Evolutionary conservation across 1,140 invertebrate species (phyloP).

Genomic region (Eupeodes corollae): DNA sequence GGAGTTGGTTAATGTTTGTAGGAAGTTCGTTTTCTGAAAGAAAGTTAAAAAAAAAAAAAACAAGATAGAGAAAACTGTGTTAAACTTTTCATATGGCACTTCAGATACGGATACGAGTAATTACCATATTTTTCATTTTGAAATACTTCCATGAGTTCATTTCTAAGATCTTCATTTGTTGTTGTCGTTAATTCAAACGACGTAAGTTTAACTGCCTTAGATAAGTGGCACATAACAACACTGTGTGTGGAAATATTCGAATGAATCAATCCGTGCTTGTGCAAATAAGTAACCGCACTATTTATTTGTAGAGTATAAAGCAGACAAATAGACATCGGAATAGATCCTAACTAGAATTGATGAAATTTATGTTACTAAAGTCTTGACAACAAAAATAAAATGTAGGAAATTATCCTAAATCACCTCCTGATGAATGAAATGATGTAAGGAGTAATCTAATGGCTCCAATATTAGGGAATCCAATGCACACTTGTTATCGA

Average conservation of each 20-base stretch:
- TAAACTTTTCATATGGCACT: no score
- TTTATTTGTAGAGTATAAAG: constrained; percentile 1
- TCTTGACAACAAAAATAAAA: background rate
- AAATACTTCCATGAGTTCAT: background rate
- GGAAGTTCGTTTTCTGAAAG: no score
- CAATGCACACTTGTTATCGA: background rate
- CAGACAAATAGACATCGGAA: no score
- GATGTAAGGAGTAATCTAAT: background rate
- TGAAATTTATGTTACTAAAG: no score
- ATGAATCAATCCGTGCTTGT: constrained; percentile 5
- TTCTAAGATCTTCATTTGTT: background rate
- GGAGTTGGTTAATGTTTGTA: no score
- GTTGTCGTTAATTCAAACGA: constrained; percentile 4
- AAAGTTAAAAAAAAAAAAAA: no score
- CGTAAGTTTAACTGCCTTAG: constrained; percentile 2
- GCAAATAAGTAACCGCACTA: constrained; percentile 1
- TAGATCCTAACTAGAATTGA: no score
- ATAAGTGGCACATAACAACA: constrained; percentile 1
- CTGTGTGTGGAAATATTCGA: constrained; percentile 5
- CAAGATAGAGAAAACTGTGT: no score
- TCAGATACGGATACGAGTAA: no score
- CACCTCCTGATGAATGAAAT: background rate
- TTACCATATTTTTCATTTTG: background rate
- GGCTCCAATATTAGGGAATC: constrained; percentile 4
- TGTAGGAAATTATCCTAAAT: background rate